phyloP scores from a whole-genome alignment of 1,140 invertebrate genomes.

The Carposina sasakii region DNA sequence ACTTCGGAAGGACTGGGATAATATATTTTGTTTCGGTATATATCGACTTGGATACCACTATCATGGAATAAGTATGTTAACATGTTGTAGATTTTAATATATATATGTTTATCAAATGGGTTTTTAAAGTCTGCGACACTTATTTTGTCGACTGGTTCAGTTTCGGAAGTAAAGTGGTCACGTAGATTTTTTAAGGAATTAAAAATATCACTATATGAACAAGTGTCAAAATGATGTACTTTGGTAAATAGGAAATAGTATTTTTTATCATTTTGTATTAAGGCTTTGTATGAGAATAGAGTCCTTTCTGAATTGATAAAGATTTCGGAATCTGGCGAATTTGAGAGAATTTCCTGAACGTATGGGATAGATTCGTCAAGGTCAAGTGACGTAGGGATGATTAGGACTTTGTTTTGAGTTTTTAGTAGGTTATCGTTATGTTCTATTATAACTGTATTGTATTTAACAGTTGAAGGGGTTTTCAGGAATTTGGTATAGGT shows the following conservation, averaged over 20 bases:
- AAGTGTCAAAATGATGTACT: constrained; percentile 12
- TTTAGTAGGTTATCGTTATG: background rate
- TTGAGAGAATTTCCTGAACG: background rate
- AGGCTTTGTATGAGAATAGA: background rate
- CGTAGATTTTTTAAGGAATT: constrained; percentile 6
- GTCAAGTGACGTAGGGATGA: background rate
- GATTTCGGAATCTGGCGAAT: background rate
- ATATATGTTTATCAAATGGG: constrained; percentile 6
- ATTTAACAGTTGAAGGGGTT: background rate
- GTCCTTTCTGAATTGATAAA: background rate
- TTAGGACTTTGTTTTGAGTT: background rate
- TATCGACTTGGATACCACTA: constrained; percentile 11
- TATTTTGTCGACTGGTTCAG: constrained; percentile 7
- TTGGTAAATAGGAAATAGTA: constrained; percentile 11
- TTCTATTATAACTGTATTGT: background rate
- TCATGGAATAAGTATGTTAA: constrained; percentile 11
- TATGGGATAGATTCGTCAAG: background rate
- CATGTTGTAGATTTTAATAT: constrained; percentile 12
- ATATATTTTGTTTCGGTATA: constrained; percentile 13
- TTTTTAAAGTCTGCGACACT: constrained; percentile 13
- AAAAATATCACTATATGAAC: constrained; percentile 5
- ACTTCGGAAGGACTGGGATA: background rate
- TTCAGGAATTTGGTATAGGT: background rate
- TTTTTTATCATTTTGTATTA: background rate
- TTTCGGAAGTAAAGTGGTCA: constrained; percentile 4